Conservation (phyloP, 2,113 vertebrate species). For the Toxostoma redivivum region DNA sequence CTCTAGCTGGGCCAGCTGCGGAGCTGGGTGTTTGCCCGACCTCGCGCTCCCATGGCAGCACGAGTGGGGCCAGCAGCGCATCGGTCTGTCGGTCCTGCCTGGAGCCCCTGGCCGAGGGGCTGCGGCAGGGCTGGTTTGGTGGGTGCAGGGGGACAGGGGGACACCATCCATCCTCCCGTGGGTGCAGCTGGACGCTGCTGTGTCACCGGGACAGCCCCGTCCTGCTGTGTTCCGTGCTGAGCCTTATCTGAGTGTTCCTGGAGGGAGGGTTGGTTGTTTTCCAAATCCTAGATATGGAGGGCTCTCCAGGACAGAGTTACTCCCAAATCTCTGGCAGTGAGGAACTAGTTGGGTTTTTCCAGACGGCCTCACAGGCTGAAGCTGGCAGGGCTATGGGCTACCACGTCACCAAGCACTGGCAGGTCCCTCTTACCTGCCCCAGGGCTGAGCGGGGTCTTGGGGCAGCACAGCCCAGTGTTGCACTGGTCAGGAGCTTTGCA, state of each 20-base stretch:
- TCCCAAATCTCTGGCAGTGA: background rate
- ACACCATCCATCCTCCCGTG: rapidly evolving
- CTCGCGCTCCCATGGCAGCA: rapidly evolving
- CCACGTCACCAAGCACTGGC: rapidly evolving
- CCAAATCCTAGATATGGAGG: background rate
- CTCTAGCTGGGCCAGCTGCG: background rate
- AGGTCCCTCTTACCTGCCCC: background rate
- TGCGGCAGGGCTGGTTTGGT: background rate
- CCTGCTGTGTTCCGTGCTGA: background rate
- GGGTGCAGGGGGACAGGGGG: background rate
- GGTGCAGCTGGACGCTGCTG: background rate
- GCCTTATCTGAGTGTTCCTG: background rate
- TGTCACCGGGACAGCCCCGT: background rate
- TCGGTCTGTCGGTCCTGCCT: background rate
- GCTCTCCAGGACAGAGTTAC: background rate
- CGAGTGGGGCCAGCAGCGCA: background rate
- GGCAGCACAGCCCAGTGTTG: background rate
- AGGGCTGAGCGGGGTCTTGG: no score
- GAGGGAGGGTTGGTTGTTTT: background rate
- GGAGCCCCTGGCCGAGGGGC: no score
- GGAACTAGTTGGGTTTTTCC: background rate
- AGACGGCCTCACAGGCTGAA: background rate
- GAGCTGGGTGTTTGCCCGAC: background rate
- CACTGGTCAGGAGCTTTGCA: no score
- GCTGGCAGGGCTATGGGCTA: background rate